Percentiles rank a stretch among this genome's conserved stretches.
phyloP scores from a whole-genome alignment of 2,888 invertebrate species.

The Chrysolina americana region DNA sequence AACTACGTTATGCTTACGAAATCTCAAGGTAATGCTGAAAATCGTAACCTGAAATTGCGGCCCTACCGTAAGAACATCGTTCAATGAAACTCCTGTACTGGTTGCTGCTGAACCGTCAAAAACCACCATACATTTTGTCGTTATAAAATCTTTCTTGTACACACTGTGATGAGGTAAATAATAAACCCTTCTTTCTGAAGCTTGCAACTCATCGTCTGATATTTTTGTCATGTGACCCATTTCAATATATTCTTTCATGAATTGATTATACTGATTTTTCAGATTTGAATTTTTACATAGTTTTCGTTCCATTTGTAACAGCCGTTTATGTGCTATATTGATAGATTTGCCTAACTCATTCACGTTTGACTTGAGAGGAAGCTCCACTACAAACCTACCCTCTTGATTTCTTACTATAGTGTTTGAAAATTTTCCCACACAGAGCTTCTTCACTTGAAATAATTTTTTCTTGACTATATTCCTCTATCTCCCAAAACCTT shows the following conservation, averaged over 20 bases:
- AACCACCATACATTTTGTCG: neutral
- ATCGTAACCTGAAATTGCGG: neutral
- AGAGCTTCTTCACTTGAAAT: too few species aligned
- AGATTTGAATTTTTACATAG: neutral
- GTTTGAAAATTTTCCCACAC: conserved; percentile 36
- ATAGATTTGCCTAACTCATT: conserved; percentile 37
- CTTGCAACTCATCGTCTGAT: conserved; percentile 11
- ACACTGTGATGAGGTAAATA: neutral
- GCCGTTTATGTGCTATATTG: neutral
- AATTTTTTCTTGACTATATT: too few species aligned
- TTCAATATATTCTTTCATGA: conserved; percentile 41
- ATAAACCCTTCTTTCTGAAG: neutral
- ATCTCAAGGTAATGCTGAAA: neutral
- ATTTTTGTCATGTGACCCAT: conserved; percentile 41
- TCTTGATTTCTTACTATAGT: conserved; percentile 23
- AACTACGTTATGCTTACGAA: conserved; percentile 28
- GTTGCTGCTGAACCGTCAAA: conserved; percentile 2
- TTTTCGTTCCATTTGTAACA: conserved; percentile 6
- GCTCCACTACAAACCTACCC: too few species aligned
- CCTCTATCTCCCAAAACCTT: too few species aligned
- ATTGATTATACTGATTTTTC: conserved; percentile 29
- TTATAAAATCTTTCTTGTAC: neutral
- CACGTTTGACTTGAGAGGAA: conserved; percentile 34
- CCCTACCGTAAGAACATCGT: neutral
- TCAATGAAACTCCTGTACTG: neutral